A percentile compares a stretch with the other conserved stretches of the same genome.
Conservation (phyloP, 2,888 invertebrate genomes). For the Lysandra coridon region DNA sequence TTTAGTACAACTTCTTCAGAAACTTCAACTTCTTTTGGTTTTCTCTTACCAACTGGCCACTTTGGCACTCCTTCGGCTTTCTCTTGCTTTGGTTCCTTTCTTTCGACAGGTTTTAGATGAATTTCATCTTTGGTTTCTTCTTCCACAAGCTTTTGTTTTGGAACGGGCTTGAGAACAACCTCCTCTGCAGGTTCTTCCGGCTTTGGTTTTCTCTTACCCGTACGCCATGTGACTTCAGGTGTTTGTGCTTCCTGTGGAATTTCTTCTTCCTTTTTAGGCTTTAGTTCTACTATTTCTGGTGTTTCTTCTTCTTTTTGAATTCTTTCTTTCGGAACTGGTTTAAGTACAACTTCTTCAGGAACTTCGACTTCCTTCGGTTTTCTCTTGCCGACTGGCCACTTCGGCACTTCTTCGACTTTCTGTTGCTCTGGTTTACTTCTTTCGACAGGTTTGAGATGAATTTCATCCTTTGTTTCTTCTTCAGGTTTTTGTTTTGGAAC, state of each 20-base stretch:
- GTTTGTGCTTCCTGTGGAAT: conserved; percentile 51
- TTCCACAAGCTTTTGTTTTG: conserved; percentile 44
- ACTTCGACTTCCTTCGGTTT: conserved; percentile 33
- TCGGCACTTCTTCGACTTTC: conserved; percentile 63
- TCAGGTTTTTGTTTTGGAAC: conserved; percentile 54
- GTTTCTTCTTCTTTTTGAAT: conserved; percentile 52
- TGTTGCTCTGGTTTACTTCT: conserved; percentile 55
- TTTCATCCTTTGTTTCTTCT: conserved; percentile 46
- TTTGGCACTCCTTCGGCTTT: conserved; percentile 47
- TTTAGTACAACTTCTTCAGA: conserved; percentile 23
- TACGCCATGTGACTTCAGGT: conserved; percentile 46
- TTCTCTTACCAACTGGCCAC: conserved; percentile 44
- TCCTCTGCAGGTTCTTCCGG: conserved; percentile 68
- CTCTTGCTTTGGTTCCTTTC: conserved; percentile 47
- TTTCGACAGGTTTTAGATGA: conserved; percentile 44
- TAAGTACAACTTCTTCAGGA: conserved; percentile 46
- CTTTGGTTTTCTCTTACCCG: conserved; percentile 57
- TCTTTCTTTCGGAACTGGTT: conserved; percentile 55
- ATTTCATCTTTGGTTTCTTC: conserved; percentile 65
- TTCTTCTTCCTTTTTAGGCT: conserved; percentile 55
- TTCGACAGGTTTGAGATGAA: conserved; percentile 46
- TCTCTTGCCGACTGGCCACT: conserved; percentile 50
- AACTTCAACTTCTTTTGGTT: conserved; percentile 46
- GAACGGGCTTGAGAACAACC: conserved; percentile 71
- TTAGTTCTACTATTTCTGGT: conserved; percentile 50